Percentiles rank a stretch among this genome's conserved stretches.
Conservation (phyloP, 2,797 vertebrate genomes). For the Onychomys arenicola region DNA sequence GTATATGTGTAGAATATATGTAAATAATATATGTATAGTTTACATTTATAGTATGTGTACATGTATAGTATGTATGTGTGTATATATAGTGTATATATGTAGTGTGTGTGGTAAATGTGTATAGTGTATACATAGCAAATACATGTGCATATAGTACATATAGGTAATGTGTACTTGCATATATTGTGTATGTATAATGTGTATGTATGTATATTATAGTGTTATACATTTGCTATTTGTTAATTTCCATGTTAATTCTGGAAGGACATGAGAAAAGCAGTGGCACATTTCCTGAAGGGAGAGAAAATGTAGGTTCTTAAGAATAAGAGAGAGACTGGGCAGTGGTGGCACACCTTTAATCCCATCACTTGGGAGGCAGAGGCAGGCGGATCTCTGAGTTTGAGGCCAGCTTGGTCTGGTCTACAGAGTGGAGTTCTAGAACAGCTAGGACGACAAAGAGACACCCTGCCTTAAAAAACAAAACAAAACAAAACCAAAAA, state of each 20-base stretch:
- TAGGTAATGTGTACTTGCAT: neutral
- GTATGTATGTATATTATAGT: neutral
- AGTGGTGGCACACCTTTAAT: neutral
- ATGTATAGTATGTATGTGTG: neutral
- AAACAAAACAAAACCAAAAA: neutral
- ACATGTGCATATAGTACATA: neutral
- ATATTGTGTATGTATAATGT: neutral
- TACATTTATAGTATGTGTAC: neutral
- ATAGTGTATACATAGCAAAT: neutral
- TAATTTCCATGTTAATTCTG: neutral
- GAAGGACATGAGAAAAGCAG: neutral
- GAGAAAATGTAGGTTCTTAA: neutral
- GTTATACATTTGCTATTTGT: neutral
- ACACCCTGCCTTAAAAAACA: neutral
- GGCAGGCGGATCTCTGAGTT: neutral
- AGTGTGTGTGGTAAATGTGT: neutral
- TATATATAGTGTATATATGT: neutral
- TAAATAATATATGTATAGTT: neutral
- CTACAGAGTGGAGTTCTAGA: neutral
- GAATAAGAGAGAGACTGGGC: neutral
- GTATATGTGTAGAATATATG: neutral
- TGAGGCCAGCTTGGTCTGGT: neutral
- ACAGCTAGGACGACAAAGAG: neutral
- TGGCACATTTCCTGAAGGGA: neutral
- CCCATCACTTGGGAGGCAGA: neutral